Percentiles rank a stretch among this genome's conserved stretches.
Conservation (phyloP, 2,888 invertebrate species). For the Ethmia dodecea region DNA sequence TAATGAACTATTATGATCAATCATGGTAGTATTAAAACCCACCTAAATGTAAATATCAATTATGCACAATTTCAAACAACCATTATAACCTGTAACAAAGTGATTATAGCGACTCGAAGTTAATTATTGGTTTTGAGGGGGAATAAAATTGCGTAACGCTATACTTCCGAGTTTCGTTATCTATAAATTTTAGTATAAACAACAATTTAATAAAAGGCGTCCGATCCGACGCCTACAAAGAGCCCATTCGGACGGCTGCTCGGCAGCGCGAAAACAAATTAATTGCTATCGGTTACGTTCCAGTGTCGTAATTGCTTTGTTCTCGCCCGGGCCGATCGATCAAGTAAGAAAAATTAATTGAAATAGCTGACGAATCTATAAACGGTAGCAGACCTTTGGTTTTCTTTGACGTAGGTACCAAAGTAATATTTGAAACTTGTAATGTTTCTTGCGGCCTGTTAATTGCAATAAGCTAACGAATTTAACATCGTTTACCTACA, state of each 20-base stretch:
- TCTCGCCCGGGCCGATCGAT: slow-evolving; percentile 57
- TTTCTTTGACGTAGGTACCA: too few species aligned
- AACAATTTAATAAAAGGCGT: slow-evolving; percentile 59
- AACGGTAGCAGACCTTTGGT: not conserved
- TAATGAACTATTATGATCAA: not conserved
- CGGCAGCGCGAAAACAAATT: slow-evolving; percentile 68
- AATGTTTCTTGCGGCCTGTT: too few species aligned
- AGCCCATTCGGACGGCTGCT: slow-evolving; percentile 50
- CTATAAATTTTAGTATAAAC: slow-evolving; percentile 29
- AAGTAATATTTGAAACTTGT: too few species aligned
- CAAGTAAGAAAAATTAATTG: slow-evolving; percentile 73
- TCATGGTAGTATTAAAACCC: not conserved
- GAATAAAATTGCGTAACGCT: slow-evolving; percentile 19
- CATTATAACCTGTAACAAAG: not conserved
- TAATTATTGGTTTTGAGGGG: slow-evolving; percentile 4
- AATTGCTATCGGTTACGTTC: slow-evolving; percentile 71
- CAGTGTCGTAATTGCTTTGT: slow-evolving; percentile 71
- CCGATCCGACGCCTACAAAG: slow-evolving; percentile 53
- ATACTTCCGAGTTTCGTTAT: slow-evolving; percentile 20
- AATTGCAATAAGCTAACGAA: too few species aligned
- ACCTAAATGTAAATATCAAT: not conserved
- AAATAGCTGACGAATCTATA: slow-evolving; percentile 42
- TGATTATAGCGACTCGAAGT: not conserved
- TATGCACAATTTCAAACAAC: not conserved
- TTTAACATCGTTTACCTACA: too few species aligned